Evolutionary conservation across 2,888 invertebrate genomes (phyloP).

Genomic region (Lithophane socia): DNA sequence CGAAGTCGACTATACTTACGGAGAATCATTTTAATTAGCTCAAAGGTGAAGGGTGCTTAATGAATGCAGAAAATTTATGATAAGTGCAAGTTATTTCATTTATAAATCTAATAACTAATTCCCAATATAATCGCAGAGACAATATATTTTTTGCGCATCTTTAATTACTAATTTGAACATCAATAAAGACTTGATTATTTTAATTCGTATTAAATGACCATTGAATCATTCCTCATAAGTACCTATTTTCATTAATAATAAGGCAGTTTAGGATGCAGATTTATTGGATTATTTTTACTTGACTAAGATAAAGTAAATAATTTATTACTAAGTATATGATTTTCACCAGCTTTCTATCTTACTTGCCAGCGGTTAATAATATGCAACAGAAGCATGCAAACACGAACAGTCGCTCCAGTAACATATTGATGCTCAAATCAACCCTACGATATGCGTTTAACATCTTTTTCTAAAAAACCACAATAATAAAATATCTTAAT

Average conservation of each 20-base stretch:
- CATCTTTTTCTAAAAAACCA: slow-evolving; percentile 41
- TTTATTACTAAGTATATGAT: background rate
- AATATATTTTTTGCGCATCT: background rate
- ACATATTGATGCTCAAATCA: slow-evolving; percentile 44
- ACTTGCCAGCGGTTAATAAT: slow-evolving; percentile 1
- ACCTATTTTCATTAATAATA: slow-evolving; percentile 20
- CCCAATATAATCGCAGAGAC: background rate
- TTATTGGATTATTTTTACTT: slow-evolving; percentile 22
- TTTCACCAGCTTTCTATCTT: slow-evolving; percentile 3
- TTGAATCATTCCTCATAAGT: background rate
- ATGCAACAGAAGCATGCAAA: slow-evolving; percentile 43
- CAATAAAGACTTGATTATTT: slow-evolving; percentile 18
- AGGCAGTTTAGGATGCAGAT: slow-evolving; percentile 36
- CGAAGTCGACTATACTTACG: background rate
- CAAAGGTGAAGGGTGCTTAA: background rate
- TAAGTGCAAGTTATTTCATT: background rate
- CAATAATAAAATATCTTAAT: slow-evolving; percentile 57
- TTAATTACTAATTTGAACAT: slow-evolving; percentile 26
- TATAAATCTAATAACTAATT: slow-evolving; percentile 11
- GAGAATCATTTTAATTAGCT: background rate
- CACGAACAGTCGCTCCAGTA: slow-evolving; percentile 23
- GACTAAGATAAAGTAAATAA: slow-evolving; percentile 49
- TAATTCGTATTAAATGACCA: slow-evolving; percentile 28
- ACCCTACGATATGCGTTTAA: slow-evolving; percentile 42
- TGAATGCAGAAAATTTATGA: background rate